Conservation (phyloP, 2,113 vertebrate genomes). For the Phycodurus eques region DNA sequence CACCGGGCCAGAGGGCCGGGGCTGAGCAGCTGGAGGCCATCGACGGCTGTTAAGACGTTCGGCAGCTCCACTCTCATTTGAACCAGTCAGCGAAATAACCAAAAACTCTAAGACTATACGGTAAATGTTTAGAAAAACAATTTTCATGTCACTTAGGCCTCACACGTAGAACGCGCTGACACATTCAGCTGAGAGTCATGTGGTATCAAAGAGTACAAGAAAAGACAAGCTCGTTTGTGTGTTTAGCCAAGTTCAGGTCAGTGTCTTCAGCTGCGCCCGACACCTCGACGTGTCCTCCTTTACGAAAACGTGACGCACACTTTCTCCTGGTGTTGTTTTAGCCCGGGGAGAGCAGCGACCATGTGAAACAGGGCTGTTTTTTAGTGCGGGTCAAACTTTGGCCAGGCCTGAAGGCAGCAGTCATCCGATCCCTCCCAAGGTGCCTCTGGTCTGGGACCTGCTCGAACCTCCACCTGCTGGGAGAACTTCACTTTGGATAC, state of each 20-base stretch:
- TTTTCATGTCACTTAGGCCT: constrained; percentile 42
- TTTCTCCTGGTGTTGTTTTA: constrained; percentile 81
- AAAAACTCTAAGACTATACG: neutral
- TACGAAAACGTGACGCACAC: constrained; percentile 36
- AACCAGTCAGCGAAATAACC: neutral
- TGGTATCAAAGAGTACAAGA: constrained; percentile 58
- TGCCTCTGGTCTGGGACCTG: constrained; percentile 83
- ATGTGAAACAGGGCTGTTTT: constrained; percentile 80
- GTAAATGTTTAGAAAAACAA: neutral
- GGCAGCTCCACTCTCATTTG: neutral
- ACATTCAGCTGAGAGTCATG: constrained; percentile 54
- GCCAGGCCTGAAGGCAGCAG: constrained; percentile 79
- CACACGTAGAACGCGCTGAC: constrained; percentile 51
- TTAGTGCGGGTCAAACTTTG: constrained; percentile 86
- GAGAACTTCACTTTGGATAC: constrained; percentile 87
- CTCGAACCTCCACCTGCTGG: constrained; percentile 96
- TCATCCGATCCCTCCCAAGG: constrained; percentile 86
- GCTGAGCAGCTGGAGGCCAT: constrained; percentile 73
- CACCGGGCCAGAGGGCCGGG: constrained; percentile 71
- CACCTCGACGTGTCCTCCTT: constrained; percentile 32
- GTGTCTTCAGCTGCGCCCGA: constrained; percentile 52
- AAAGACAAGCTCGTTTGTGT: constrained; percentile 55
- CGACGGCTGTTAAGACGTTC: constrained; percentile 54
- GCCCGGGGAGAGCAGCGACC: constrained; percentile 80
- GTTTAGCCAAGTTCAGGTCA: constrained; percentile 55